Evolutionary conservation across 2,797 vertebrate genomes (phyloP).

Genomic region (Sciurus vulgaris): DNA sequence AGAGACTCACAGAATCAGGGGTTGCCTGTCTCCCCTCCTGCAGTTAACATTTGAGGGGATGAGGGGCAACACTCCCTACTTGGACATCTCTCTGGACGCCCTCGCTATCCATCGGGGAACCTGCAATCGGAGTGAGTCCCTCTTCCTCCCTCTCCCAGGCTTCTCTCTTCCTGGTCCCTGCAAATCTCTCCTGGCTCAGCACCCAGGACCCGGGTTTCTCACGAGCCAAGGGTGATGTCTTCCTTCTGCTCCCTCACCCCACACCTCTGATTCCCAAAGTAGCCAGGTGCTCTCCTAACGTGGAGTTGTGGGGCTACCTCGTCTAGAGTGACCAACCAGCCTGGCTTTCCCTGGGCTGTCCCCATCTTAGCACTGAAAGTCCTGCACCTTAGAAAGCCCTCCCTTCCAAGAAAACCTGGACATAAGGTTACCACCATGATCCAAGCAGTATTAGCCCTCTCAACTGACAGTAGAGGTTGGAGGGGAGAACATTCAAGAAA

Average conservation of each 20-base stretch:
- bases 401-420: background rate
- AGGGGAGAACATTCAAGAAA: background rate
- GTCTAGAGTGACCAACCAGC: background rate
- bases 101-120: conserved; percentile 89
- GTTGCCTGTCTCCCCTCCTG: background rate
- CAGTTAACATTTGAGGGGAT: conserved; percentile 89
- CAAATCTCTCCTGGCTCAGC: background rate
- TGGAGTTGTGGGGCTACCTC: background rate
- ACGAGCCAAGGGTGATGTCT: background rate
- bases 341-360: background rate
- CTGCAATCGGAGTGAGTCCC: conserved; percentile 87
- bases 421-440: background rate
- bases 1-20: background rate
- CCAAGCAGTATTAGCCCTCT: background rate
- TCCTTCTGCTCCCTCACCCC: background rate
- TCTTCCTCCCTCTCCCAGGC: too few relatives aligned
- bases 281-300: background rate
- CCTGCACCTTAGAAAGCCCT: background rate
- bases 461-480: background rate
- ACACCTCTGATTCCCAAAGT: background rate
- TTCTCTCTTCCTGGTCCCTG: background rate
- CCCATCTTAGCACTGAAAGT: background rate
- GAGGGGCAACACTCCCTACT: conserved; percentile 84
- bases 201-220: background rate
- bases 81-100: conserved; percentile 91